Evolutionary conservation across 2,797 vertebrate species (phyloP).

Genomic region (Euphonia xanthogaster): DNA sequence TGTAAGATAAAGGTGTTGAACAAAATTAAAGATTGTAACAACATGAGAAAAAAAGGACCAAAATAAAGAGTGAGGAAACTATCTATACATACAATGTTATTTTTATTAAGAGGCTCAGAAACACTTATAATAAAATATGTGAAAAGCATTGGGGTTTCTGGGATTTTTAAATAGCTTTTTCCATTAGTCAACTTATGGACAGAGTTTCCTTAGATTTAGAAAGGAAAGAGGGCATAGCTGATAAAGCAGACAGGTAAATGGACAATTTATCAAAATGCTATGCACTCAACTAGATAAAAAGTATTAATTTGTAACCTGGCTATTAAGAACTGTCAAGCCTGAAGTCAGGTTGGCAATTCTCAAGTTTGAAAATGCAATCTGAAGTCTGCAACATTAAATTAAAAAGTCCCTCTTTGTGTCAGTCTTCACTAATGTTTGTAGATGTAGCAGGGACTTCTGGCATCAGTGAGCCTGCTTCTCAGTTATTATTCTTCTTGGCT

Average conservation of each 20-base stretch:
- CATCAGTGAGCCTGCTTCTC: not conserved
- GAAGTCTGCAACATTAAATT: conserved; percentile 30
- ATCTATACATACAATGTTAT: not conserved
- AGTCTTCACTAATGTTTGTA: conserved; percentile 19
- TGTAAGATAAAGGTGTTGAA: not conserved
- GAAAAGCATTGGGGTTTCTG: not conserved
- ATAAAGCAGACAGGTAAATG: conserved; percentile 22
- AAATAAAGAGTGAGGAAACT: not conserved
- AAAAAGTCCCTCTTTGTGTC: not conserved
- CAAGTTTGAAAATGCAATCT: conserved; percentile 47
- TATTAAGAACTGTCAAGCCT: conserved; percentile 48
- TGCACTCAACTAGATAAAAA: conserved; percentile 31
- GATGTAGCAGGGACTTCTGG: not conserved
- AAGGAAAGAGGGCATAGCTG: not conserved
- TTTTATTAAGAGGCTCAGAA: not conserved
- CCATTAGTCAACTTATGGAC: not conserved
- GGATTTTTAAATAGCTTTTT: conserved; percentile 5
- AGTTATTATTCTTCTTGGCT: not conserved
- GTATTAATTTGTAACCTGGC: conserved; percentile 25
- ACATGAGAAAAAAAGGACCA: not conserved
- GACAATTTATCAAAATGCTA: conserved; percentile 44
- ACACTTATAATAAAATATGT: not conserved
- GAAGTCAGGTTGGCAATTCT: conserved; percentile 17
- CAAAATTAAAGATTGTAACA: not conserved
- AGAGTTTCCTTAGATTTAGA: not conserved